Evolutionary conservation across 2,113 vertebrate species (phyloP).

Genomic region (Aptenodytes patagonicus): DNA sequence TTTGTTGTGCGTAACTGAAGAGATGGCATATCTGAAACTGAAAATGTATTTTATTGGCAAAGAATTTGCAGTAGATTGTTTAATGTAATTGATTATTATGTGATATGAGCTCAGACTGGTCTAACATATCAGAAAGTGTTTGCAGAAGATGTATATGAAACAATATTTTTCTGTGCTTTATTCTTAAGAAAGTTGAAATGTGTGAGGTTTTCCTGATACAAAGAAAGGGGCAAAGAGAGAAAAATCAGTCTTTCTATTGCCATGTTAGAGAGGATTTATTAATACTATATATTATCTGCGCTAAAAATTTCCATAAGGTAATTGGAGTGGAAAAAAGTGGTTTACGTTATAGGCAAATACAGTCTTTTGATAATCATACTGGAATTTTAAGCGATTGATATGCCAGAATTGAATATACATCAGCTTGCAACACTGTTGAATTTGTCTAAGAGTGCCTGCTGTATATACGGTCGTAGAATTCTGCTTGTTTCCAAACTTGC

Average conservation of each 20-base stretch:
- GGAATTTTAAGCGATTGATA: neutral
- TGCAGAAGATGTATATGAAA: neutral
- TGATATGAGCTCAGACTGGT: neutral
- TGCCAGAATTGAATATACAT: neutral
- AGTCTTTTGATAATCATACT: neutral
- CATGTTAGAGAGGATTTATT: constrained; percentile 3
- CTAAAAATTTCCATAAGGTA: constrained; percentile 38
- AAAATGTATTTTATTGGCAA: neutral
- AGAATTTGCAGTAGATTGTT: neutral
- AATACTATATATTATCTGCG: neutral
- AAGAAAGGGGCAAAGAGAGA: neutral
- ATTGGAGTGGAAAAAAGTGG: neutral
- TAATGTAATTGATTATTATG: neutral
- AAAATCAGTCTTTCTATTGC: neutral
- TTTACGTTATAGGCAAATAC: neutral
- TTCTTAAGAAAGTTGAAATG: neutral
- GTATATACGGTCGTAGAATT: neutral
- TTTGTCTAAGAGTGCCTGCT: neutral
- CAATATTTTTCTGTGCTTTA: neutral
- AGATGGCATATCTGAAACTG: neutral
- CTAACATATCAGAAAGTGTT: neutral
- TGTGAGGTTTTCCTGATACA: neutral
- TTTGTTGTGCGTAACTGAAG: neutral
- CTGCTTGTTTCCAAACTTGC: neutral
- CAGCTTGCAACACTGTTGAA: neutral